phyloP scores from a whole-genome alignment of 2,797 vertebrate genomes.

The Coregonus suidteri region DNA sequence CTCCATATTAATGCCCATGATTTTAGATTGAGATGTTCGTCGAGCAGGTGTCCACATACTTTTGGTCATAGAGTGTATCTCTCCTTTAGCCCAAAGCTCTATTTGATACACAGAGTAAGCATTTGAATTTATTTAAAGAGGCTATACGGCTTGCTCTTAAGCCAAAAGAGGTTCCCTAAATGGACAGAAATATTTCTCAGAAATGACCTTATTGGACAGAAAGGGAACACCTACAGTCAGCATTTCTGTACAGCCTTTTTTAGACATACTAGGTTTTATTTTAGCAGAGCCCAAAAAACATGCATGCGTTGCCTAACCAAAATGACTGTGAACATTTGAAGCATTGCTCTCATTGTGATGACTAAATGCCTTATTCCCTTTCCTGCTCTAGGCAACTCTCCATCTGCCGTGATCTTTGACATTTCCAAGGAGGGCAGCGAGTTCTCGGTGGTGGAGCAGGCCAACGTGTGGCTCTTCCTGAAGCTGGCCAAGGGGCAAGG shows the following conservation, averaged over 20 bases:
- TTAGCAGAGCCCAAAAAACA: too few species aligned
- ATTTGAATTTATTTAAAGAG: not conserved
- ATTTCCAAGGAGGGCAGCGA: slow-evolving; percentile 91
- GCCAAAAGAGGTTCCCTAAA: not conserved
- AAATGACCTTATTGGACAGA: too few species aligned
- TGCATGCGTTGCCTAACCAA: too few species aligned
- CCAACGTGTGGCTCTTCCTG: slow-evolving; percentile 95
- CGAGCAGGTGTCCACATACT: not conserved
- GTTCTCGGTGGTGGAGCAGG: slow-evolving; percentile 88
- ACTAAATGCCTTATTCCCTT: not conserved
- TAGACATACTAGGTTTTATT: too few species aligned
- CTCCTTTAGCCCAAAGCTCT: not conserved
- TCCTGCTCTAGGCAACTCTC: slow-evolving; percentile 77
- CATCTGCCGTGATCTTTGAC: slow-evolving; percentile 87
- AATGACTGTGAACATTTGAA: too few species aligned
- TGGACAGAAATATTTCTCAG: not conserved
- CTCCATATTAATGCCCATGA: too few species aligned
- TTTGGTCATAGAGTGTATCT: not conserved
- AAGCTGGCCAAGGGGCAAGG: slow-evolving; percentile 88
- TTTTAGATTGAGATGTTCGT: too few species aligned
- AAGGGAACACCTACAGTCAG: too few species aligned
- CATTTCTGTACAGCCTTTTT: too few species aligned
- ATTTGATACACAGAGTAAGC: not conserved
- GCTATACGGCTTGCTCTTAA: not conserved
- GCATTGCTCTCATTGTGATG: not conserved